A percentile compares a stretch with the other conserved stretches of the same genome.
phyloP scores from a whole-genome alignment of 1,140 invertebrate species.

The Dinoponera quadriceps region DNA sequence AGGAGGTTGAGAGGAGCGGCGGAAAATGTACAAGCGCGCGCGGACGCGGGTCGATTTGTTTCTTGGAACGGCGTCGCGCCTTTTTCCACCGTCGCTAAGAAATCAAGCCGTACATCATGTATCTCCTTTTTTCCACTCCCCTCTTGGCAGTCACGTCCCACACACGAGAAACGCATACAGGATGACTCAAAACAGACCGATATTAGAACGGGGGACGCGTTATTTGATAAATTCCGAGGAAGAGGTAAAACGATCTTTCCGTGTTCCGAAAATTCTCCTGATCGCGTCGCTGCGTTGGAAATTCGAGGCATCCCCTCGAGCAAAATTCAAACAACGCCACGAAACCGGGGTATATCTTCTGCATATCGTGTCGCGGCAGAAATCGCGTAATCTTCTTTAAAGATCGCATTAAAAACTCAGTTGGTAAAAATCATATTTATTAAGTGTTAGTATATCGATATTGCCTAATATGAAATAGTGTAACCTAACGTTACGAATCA shows the following conservation, averaged over 20 bases:
- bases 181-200: slow-evolving; percentile 43
- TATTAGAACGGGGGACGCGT: not conserved
- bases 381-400: not conserved
- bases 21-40: slow-evolving; percentile 49
- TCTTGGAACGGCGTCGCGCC: slow-evolving; percentile 63
- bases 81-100: slow-evolving; percentile 70
- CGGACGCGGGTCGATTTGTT: slow-evolving; percentile 70
- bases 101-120: slow-evolving; percentile 66
- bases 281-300: not conserved
- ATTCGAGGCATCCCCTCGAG: not conserved
- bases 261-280: not conserved
- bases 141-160: slow-evolving; percentile 40
- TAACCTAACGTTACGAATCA: not conserved
- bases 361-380: too few relatives aligned
- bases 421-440: not conserved
- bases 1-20: slow-evolving; percentile 19
- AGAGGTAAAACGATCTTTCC: not conserved
- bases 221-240: slow-evolving; percentile 19
- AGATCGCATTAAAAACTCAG: not conserved
- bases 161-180: slow-evolving; percentile 30
- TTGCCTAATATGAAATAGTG: not conserved
- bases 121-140: slow-evolving; percentile 38
- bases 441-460: not conserved
- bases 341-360: too few relatives aligned
- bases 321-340: not conserved